Percentiles rank a stretch among this genome's conserved stretches.
These are phyloP conservation scores for Sminthurinus aureus DNA, from an alignment of 2,888 invertebrate genomes.

Conservation along the genomic window DNA sequence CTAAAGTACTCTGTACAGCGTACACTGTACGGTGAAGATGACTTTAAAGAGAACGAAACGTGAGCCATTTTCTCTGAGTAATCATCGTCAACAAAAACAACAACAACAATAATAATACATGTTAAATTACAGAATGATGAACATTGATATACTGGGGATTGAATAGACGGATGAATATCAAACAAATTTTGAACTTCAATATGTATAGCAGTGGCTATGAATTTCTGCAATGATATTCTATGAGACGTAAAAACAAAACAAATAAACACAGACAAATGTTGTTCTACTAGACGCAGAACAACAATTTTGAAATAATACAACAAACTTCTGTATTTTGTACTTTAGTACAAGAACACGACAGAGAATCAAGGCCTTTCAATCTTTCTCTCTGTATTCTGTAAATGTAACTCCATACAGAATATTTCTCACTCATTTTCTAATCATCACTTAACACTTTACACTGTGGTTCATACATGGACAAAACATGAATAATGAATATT, in stretches of 20 bases:
- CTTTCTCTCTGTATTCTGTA: no score
- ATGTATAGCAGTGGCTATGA: no score
- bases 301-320: conserved; percentile 14
- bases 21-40: no score
- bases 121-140: conserved; percentile 3
- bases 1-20: neutral
- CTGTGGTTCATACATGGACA: no score
- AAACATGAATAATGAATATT: no score
- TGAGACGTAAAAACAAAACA: conserved; percentile 6
- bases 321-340: neutral
- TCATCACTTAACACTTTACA: no score
- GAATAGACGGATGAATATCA: neutral
- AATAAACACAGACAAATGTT: conserved; percentile 16
- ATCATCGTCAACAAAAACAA: conserved; percentile 8
- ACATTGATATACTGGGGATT: neutral
- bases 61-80: conserved; percentile 18
- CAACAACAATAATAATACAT: neutral
- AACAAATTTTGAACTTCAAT: neutral
- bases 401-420: no score
- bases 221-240: neutral
- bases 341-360: no score
- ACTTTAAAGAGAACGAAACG: conserved; percentile 7
- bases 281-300: neutral
- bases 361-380: no score
- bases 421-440: no score